These are phyloP conservation scores for Nemurella pictetii DNA, from an alignment of 2,888 invertebrate genomes.

Conservation along the genomic window DNA sequence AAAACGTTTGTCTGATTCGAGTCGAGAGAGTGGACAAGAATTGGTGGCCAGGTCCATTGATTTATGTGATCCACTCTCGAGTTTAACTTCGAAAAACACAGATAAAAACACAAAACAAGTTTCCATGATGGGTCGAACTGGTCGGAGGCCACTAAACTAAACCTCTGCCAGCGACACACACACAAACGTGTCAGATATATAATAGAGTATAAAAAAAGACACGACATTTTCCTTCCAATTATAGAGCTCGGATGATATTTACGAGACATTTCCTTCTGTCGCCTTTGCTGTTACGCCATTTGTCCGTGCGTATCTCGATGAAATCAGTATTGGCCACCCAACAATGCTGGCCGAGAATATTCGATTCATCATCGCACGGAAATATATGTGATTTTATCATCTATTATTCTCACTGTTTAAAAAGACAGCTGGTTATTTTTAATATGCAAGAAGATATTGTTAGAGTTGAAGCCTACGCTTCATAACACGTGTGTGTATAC, in stretches of 20 bases:
- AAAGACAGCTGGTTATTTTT: background rate
- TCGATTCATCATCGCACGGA: background rate
- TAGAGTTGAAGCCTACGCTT: background rate
- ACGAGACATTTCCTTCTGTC: slow-evolving; percentile 2
- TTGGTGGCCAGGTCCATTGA: background rate
- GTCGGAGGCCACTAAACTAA: slow-evolving; percentile 11
- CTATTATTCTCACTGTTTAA: background rate
- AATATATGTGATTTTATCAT: background rate
- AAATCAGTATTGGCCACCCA: background rate
- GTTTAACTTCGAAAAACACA: slow-evolving; percentile 16
- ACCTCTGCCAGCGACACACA: background rate
- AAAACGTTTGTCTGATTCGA: background rate
- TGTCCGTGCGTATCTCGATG: background rate
- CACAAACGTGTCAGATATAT: slow-evolving; percentile 10
- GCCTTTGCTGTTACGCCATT: slow-evolving; percentile 13
- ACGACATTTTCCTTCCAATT: slow-evolving; percentile 15
- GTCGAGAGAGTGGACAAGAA: slow-evolving; percentile 6
- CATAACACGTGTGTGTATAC: background rate
- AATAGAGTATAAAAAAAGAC: background rate
- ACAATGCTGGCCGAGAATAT: background rate
- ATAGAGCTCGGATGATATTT: slow-evolving; percentile 11
- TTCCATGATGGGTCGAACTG: background rate
- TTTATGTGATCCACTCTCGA: slow-evolving; percentile 21
- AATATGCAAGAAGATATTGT: background rate
- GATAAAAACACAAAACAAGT: slow-evolving; percentile 21